These are phyloP conservation scores for Scaptomyza cyrtandrae DNA, from an alignment of 2,888 invertebrate genomes.

Conservation along the genomic window DNA sequence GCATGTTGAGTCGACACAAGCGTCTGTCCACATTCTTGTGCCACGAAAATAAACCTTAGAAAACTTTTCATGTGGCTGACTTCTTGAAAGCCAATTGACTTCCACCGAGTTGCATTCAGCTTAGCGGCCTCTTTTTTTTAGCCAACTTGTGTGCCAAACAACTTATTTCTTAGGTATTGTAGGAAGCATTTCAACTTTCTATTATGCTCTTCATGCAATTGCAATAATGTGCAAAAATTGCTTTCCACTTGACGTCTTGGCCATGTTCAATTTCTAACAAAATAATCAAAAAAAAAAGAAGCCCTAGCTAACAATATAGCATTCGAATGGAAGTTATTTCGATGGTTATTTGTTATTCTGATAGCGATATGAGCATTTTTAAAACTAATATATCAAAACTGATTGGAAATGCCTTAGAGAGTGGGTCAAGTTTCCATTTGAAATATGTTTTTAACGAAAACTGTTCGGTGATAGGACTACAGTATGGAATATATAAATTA, in stretches of 20 bases:
- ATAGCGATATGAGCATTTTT: not conserved
- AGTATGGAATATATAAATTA: too few species aligned
- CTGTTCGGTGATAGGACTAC: too few species aligned
- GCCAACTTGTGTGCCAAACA: slow-evolving; percentile 36
- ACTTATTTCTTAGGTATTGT: slow-evolving; percentile 19
- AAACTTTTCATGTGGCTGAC: slow-evolving; percentile 73
- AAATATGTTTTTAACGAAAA: too few species aligned
- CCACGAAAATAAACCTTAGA: slow-evolving; percentile 38
- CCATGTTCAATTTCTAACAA: slow-evolving; percentile 27
- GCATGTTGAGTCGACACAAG: slow-evolving; percentile 51
- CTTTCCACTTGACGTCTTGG: slow-evolving; percentile 59
- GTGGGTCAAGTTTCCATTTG: too few species aligned
- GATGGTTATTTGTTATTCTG: not conserved
- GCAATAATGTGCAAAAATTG: slow-evolving; percentile 69
- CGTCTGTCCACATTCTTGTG: slow-evolving; percentile 55
- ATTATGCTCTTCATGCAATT: slow-evolving; percentile 62
- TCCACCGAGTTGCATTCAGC: slow-evolving; percentile 48
- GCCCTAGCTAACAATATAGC: slow-evolving; percentile 12
- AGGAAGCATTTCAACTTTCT: slow-evolving; percentile 47
- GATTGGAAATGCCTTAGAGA: too few species aligned
- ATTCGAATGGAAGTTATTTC: not conserved
- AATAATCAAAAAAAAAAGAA: slow-evolving; percentile 1
- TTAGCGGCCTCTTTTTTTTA: slow-evolving; percentile 26
- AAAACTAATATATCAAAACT: not conserved
- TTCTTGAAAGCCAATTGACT: slow-evolving; percentile 78